Evolutionary conservation across 2,888 invertebrate species (phyloP), one percentile per base, ranked within the genome.

Genomic region (Papilio protenor): DNA sequence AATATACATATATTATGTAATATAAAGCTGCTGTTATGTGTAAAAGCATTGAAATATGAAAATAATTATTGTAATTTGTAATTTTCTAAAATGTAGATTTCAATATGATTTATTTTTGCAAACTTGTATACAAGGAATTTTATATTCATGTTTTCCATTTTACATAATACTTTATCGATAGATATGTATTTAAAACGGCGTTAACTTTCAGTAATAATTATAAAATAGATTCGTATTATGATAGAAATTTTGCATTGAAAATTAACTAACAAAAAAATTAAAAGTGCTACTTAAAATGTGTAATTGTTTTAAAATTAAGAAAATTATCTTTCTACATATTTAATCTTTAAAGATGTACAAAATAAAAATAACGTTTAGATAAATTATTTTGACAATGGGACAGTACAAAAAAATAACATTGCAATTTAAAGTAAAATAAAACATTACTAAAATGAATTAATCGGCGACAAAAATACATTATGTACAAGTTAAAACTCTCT

Each of bases 401-500:
- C 66, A 66, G 11, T 23, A 52, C 52, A 71, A 71, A 18, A 11
- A 75, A 75, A n/a, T 45, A 45, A 57, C 21, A 66, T 45, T 52
- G 66, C 75, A 40, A 75, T 69, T 75, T 23, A 27, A 27, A 23
- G 16, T 40, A 64, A 14, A 49, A 73, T 73, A 40, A 73, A 55
- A 71, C 27, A 49, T 14, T 18, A 71, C 49, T 47, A 21, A 64
- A 71, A 72, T 64, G 47, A 40, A 66, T 8, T 40, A 49, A 59
- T 27, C 61, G 27, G 66, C 73, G 77, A 73, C 52, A 73, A 57
- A 71, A 73, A 77, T 66, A 73, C 73, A 77, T 27, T 77, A 77
- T 77, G 55, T 77, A 77, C 77, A 77, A 45, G 52, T 66, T 73
- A 77, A 76, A 77, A 45, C 21, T 77, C 73, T 73, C 73, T 73